phyloP scores from a whole-genome alignment of 2,888 invertebrate species.

The Acronicta leporina region DNA sequence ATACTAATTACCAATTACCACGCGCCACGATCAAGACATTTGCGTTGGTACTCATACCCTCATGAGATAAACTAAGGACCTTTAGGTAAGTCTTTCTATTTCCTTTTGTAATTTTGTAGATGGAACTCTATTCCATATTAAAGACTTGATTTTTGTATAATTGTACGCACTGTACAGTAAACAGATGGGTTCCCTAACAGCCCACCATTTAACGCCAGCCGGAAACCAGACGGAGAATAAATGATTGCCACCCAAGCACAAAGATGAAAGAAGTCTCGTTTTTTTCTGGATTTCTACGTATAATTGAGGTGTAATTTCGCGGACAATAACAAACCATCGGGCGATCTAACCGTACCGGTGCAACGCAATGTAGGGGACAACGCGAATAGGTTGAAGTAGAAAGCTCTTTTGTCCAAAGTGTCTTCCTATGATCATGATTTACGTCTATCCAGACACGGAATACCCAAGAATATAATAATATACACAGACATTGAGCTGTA shows the following conservation, averaged over 20 bases:
- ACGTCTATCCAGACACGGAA: conserved; percentile 73
- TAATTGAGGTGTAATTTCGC: conserved; percentile 84
- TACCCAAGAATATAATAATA: conserved; percentile 60
- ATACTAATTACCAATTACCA: conserved; percentile 83
- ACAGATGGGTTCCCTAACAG: conserved; percentile 63
- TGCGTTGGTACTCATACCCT: conserved; percentile 44
- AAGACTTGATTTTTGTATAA: conserved; percentile 7
- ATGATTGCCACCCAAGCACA: conserved; percentile 74
- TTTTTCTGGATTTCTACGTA: conserved; percentile 73
- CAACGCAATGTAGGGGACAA: conserved; percentile 69
- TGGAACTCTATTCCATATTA: not conserved
- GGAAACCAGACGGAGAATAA: conserved; percentile 78
- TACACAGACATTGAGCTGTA: conserved; percentile 58
- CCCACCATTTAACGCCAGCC: conserved; percentile 71
- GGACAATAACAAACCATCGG: conserved; percentile 72
- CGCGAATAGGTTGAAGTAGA: conserved; percentile 74
- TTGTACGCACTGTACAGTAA: conserved; percentile 37
- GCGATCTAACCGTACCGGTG: conserved; percentile 69
- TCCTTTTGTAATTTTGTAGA: too few species aligned
- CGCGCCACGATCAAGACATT: conserved; percentile 69
- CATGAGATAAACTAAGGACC: conserved; percentile 19
- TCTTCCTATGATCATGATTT: conserved; percentile 76
- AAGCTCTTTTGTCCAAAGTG: conserved; percentile 73
- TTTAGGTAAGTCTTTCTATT: not conserved
- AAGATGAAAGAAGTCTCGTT: conserved; percentile 73